Percentiles rank a stretch among this genome's conserved stretches.
These are phyloP conservation scores for Galendromus occidentalis DNA, from an alignment of 1,140 invertebrate genomes.

Conservation along the genomic window DNA sequence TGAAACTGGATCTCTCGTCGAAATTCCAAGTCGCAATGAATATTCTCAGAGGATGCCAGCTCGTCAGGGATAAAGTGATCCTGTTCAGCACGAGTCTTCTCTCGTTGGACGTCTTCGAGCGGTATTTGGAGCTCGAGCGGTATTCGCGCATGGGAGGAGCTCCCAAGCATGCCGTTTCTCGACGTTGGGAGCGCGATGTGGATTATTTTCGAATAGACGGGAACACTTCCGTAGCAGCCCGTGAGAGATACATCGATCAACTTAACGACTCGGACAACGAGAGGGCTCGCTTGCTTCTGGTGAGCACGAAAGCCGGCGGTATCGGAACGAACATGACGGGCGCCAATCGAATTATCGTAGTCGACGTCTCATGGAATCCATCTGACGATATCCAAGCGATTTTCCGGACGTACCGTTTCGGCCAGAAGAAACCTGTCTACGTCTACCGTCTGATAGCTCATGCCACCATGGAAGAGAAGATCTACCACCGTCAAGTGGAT, in stretches of 20 bases:
- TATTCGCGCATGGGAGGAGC: no score
- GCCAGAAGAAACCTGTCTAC: conserved; percentile 71
- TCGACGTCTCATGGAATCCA: conserved; percentile 96
- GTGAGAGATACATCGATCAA: conserved; percentile 51
- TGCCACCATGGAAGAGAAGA: conserved; percentile 93
- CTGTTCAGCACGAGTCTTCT: conserved; percentile 76
- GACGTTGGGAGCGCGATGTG: conserved; percentile 49
- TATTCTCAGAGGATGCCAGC: conserved; percentile 61
- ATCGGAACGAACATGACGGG: conserved; percentile 84
- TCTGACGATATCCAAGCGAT: conserved; percentile 91
- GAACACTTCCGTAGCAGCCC: conserved; percentile 49
- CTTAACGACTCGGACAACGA: conserved; percentile 64
- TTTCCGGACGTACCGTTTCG: conserved; percentile 79
- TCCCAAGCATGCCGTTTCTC: conserved; percentile 28
- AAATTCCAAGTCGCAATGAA: conserved; percentile 57
- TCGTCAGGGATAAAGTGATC: conserved; percentile 82
- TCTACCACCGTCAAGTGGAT: conserved; percentile 86
- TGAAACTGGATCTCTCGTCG: conserved; percentile 44
- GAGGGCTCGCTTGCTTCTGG: conserved; percentile 63
- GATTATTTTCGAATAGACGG: conserved; percentile 85
- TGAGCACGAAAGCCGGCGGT: conserved; percentile 85
- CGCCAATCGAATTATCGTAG: conserved; percentile 88
- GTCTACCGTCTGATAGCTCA: conserved; percentile 81
- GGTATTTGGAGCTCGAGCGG: conserved; percentile 44
- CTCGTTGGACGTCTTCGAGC: conserved; percentile 70